A percentile compares a stretch with the other conserved stretches of the same genome.
Evolutionary conservation across 2,113 vertebrate genomes (phyloP).

Genomic region (Nanorana parkeri): DNA sequence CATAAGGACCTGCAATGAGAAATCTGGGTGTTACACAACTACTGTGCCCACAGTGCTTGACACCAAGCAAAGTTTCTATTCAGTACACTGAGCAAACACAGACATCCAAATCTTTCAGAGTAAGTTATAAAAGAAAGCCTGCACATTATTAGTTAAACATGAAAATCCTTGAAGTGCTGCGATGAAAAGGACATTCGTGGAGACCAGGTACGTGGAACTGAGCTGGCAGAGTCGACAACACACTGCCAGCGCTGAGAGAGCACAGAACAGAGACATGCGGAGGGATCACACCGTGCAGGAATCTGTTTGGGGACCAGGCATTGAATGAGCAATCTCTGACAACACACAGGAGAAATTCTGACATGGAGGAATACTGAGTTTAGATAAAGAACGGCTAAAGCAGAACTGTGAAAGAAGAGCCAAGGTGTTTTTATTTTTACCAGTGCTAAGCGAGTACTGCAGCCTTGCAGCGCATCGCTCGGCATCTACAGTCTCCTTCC

Average conservation of each 20-base stretch:
- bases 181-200: slow-evolving; percentile 23
- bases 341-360: background rate
- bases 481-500: slow-evolving; percentile 25
- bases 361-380: background rate
- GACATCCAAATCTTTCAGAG: no score
- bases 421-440: background rate
- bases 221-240: slow-evolving; percentile 5
- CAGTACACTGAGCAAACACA: no score
- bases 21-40: background rate
- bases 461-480: slow-evolving; percentile 6
- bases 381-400: background rate
- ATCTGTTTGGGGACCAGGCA: slow-evolving; percentile 17
- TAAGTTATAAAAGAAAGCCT: background rate
- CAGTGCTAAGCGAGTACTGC: background rate
- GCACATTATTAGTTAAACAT: slow-evolving; percentile 23
- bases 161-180: slow-evolving; percentile 8
- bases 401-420: background rate
- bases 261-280: slow-evolving; percentile 8
- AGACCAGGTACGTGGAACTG: slow-evolving; percentile 7
- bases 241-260: background rate
- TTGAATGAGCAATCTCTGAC: slow-evolving; percentile 3
- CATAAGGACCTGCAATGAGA: background rate
- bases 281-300: slow-evolving; percentile 1
- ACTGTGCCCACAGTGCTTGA: background rate
- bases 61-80: background rate